Conservation (phyloP, 2,888 invertebrate genomes). For the Selenia dentaria region DNA sequence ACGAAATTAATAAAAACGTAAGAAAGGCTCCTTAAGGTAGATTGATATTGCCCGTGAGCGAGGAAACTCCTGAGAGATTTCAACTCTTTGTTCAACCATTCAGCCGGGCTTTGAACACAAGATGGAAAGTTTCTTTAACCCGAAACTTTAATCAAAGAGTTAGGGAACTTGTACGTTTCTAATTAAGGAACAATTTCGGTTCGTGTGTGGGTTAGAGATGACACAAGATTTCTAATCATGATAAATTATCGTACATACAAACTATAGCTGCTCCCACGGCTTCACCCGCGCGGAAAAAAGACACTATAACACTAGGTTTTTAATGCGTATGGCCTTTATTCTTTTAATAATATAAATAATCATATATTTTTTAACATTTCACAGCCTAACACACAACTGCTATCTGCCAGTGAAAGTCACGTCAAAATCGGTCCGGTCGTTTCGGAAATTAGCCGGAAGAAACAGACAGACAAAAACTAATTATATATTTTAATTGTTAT, state of each 20-base stretch:
- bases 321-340: no score
- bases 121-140: slow-evolving; percentile 13
- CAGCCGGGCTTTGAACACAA: slow-evolving; percentile 7
- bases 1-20: slow-evolving; percentile 5
- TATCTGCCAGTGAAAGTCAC: no score
- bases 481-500: no score
- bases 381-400: no score
- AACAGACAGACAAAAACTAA: no score
- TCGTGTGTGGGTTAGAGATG: slow-evolving; percentile 11
- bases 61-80: slow-evolving; percentile 7
- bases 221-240: slow-evolving; percentile 14
- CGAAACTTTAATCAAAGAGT: slow-evolving; percentile 26
- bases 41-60: slow-evolving; percentile 14
- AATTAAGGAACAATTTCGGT: slow-evolving; percentile 24
- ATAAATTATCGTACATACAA: not conserved
- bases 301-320: no score
- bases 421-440: no score
- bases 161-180: slow-evolving; percentile 22
- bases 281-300: no score
- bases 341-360: no score
- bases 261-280: no score
- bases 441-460: no score
- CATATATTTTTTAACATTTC: no score
- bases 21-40: slow-evolving; percentile 5
- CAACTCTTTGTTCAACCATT: slow-evolving; percentile 16